A percentile compares a stretch with the other conserved stretches of the same genome.
Evolutionary conservation across 2,113 vertebrate genomes (phyloP).

Genomic region (Ciconia maguari): DNA sequence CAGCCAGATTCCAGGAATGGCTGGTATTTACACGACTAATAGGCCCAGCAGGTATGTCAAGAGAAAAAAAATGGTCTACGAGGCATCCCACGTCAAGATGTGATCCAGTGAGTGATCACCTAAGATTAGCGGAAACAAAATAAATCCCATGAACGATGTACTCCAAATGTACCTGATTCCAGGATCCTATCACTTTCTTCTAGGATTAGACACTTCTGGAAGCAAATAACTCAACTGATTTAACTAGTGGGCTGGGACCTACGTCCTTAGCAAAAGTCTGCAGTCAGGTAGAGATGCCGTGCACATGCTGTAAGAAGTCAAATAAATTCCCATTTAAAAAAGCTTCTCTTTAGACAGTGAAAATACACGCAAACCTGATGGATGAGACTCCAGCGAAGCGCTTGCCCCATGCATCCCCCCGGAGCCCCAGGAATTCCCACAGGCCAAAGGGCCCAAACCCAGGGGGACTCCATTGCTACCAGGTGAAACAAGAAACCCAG

Average conservation of each 20-base stretch:
- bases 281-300: neutral
- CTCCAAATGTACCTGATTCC: neutral
- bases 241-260: neutral
- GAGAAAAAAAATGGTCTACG: neutral
- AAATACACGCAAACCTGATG: neutral
- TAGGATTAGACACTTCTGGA: neutral
- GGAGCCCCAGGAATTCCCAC: neutral
- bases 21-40: neutral
- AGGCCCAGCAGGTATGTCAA: neutral
- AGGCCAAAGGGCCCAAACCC: neutral
- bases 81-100: neutral
- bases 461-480: fast-evolving
- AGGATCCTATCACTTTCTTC: neutral
- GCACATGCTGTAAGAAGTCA: neutral
- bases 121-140: neutral
- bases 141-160: neutral
- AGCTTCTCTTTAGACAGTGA: neutral
- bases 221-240: neutral
- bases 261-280: neutral
- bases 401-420: fast-evolving
- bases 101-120: neutral
- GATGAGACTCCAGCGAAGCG: fast-evolving
- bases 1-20: neutral
- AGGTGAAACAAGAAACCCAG: neutral
- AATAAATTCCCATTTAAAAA: neutral